Evolutionary conservation across 2,797 vertebrate genomes (phyloP), one percentile per base, ranked within the genome.

Genomic region (Xenops minutus): DNA sequence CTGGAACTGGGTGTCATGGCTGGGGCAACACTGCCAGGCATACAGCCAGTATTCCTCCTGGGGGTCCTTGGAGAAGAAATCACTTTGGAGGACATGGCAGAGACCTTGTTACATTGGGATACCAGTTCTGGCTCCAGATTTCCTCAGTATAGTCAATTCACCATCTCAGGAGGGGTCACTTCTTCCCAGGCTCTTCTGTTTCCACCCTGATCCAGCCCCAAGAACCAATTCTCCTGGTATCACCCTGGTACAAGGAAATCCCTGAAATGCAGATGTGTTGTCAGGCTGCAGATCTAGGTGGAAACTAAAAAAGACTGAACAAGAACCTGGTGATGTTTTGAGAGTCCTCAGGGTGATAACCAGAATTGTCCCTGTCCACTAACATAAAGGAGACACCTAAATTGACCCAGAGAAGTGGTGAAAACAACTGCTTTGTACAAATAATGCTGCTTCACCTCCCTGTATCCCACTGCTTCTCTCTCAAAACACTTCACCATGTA

Each of bases 211-310:
- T 64, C 30, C 32, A 7, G 92, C 18, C 7, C 39, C 43, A 55
- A 24, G 5, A 44, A 59, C 1, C 3, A 58, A 39, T 66, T 21
- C 14, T 55, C 27, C 32, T 36, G 55, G 13, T 41, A 78, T 23
- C 0, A 0, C 18, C 14, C 44, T 19, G 6, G 6, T 29, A 11
- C 23, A 7, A 86, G 37, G 15, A 78, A 20, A 32, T n/a, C 5
- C 20, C 49, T 24, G 18, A 85, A 80, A 78, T 10, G 24, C 69
- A 66, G 29, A 32, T 0, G 1, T 29, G 29, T 46, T 29, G 4
- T 55, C 21, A 83, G 37, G 54, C 27, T 80, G 51, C 11, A 22
- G 21, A 43, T 61, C 51, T 69, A 23, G 13, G 16, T 51, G 19
- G 7, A 75, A 48, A 44, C 14, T 12, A 37, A 29, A 29, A 59